Percentiles rank a stretch among this genome's conserved stretches.
Conservation (phyloP, 92 coral and sea anemone genomes). For the Paramuricea clavata region DNA sequence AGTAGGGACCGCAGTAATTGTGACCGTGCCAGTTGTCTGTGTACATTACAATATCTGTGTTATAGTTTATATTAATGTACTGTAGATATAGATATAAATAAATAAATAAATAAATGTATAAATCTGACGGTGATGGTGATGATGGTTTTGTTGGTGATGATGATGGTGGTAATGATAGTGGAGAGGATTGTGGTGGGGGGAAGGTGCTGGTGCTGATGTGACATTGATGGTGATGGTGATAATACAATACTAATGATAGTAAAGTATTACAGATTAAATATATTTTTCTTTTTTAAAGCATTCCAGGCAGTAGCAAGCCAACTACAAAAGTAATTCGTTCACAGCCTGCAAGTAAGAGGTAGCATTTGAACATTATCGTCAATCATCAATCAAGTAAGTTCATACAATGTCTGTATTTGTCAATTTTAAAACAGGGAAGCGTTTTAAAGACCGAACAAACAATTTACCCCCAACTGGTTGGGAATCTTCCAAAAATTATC, state of each 20-base stretch:
- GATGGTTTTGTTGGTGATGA: not conserved
- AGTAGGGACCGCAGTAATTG: too few relatives aligned
- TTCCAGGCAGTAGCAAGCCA: conserved; percentile 10
- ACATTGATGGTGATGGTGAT: not conserved
- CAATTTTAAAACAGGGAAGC: too few relatives aligned
- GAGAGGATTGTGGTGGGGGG: too few relatives aligned
- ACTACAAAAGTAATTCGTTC: conserved; percentile 11
- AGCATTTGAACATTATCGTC: not conserved
- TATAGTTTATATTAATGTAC: too few relatives aligned
- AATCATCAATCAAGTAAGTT: not conserved
- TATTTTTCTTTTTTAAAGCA: not conserved
- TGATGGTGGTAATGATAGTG: not conserved
- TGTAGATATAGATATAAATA: too few relatives aligned
- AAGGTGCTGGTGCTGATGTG: not conserved
- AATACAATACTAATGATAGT: not conserved
- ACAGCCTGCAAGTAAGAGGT: conserved; percentile 25
- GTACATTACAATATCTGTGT: too few relatives aligned
- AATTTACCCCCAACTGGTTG: too few relatives aligned
- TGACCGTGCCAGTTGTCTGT: too few relatives aligned
- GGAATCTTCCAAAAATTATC: too few relatives aligned
- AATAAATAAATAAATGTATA: too few relatives aligned
- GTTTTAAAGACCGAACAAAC: not conserved
- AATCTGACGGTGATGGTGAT: not conserved
- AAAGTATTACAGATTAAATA: not conserved
- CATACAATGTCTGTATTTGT: not conserved